A percentile compares a stretch with the other conserved stretches of the same genome.
phyloP scores from a whole-genome alignment of 2,113 vertebrate species.

The Myanophis thanlyinensis region DNA sequence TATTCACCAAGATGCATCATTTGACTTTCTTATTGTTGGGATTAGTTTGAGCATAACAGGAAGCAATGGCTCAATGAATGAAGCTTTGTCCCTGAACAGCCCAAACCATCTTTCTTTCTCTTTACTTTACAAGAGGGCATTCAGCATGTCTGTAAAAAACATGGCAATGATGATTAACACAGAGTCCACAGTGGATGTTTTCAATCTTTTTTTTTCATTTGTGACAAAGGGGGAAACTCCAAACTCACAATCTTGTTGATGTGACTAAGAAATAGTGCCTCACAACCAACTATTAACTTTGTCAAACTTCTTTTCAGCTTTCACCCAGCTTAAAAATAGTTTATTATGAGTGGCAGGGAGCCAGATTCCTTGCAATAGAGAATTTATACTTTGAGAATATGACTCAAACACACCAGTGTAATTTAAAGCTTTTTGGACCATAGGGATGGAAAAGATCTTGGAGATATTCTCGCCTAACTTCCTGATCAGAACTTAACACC shows the following conservation, averaged over 20 bases:
- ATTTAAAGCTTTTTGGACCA: background rate
- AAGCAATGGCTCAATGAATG: background rate
- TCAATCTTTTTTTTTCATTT: background rate
- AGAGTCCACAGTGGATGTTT: background rate
- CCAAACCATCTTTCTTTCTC: background rate
- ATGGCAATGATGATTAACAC: background rate
- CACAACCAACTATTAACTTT: background rate
- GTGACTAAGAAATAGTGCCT: background rate
- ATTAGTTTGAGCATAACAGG: background rate
- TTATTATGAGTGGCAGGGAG: background rate
- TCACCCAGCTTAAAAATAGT: no score
- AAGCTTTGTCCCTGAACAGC: background rate
- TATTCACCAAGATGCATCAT: background rate
- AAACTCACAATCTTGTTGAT: background rate
- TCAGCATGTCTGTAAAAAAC: background rate
- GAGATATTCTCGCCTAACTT: background rate
- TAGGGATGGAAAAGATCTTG: background rate
- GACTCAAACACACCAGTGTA: background rate
- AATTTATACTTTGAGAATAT: background rate
- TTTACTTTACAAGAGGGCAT: background rate
- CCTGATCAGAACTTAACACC: background rate
- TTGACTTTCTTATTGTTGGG: background rate
- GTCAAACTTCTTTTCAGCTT: background rate
- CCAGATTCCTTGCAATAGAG: background rate
- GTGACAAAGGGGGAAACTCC: background rate